Percentiles rank a stretch among this genome's conserved stretches.
Conservation (phyloP, 2,888 invertebrate species). For the Eupithecia subfuscata region DNA sequence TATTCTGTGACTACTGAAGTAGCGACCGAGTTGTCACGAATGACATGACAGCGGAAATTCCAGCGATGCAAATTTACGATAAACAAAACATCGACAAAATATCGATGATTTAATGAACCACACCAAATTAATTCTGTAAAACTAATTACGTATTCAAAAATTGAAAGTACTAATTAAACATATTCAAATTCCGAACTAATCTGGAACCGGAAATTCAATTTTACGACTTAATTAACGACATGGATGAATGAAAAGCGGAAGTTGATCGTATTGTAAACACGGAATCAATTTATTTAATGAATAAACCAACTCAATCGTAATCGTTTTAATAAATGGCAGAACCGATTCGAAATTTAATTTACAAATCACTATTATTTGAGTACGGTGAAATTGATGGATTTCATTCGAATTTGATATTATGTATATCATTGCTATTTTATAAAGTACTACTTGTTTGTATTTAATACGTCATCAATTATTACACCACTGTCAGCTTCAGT, state of each 20-base stretch:
- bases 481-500: no score
- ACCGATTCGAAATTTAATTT: slow-evolving; percentile 53
- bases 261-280: slow-evolving; percentile 23
- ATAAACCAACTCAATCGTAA: slow-evolving; percentile 10
- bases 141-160: slow-evolving; percentile 34
- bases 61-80: neutral
- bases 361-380: slow-evolving; percentile 42
- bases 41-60: slow-evolving; percentile 5
- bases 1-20: slow-evolving; percentile 13
- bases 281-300: slow-evolving; percentile 27
- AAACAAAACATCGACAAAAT: neutral
- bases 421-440: no score
- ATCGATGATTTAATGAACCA: neutral
- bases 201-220: slow-evolving; percentile 22
- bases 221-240: slow-evolving; percentile 35
- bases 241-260: slow-evolving; percentile 45
- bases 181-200: slow-evolving; percentile 42
- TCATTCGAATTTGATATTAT: slow-evolving; percentile 2
- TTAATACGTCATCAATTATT: no score
- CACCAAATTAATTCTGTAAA: neutral
- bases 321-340: slow-evolving; percentile 53
- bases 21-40: slow-evolving; percentile 23
- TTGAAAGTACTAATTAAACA: slow-evolving; percentile 32
- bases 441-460: no score
- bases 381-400: slow-evolving; percentile 61